Conservation (phyloP, 2,888 invertebrate genomes). For the Callyntrura guangdongensis region DNA sequence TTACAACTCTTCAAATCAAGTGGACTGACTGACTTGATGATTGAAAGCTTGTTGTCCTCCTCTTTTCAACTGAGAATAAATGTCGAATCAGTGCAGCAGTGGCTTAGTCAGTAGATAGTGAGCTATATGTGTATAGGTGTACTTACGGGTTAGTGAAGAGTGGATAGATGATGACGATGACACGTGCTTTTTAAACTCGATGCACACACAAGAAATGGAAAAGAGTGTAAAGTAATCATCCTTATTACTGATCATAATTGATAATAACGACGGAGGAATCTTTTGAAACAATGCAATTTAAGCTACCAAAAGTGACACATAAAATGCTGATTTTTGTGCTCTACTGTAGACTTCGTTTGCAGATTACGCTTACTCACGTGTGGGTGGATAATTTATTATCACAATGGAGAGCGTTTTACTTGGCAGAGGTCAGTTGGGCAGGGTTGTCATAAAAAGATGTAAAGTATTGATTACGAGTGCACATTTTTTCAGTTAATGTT, state of each 20-base stretch:
- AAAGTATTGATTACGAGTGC: conserved; percentile 12
- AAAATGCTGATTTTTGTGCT: conserved; percentile 31
- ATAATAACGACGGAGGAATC: conserved; percentile 31
- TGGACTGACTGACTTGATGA: conserved; percentile 73
- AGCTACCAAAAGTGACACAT: conserved; percentile 61
- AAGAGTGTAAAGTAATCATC: conserved; percentile 20
- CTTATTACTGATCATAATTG: conserved; percentile 45
- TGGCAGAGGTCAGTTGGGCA: conserved; percentile 80
- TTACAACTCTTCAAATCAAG: conserved; percentile 63
- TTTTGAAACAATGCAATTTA: conserved; percentile 43
- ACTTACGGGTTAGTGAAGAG: too few species aligned
- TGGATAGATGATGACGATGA: conserved; percentile 23
- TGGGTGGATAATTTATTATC: conserved; percentile 75
- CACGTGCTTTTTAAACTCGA: conserved; percentile 48
- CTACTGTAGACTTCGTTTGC: background rate
- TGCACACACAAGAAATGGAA: background rate
- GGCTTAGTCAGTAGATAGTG: background rate
- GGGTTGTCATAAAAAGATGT: conserved; percentile 69
- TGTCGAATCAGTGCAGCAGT: conserved; percentile 40
- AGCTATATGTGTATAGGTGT: background rate
- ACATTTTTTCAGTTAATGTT: conserved; percentile 14
- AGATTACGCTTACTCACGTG: conserved; percentile 48
- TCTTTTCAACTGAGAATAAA: background rate
- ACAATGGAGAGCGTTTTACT: conserved; percentile 66
- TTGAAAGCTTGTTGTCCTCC: conserved; percentile 67